Percentiles rank a stretch among this genome's conserved stretches.
phyloP scores from a whole-genome alignment of 2,888 invertebrate genomes.

The Autographa pulchrina region DNA sequence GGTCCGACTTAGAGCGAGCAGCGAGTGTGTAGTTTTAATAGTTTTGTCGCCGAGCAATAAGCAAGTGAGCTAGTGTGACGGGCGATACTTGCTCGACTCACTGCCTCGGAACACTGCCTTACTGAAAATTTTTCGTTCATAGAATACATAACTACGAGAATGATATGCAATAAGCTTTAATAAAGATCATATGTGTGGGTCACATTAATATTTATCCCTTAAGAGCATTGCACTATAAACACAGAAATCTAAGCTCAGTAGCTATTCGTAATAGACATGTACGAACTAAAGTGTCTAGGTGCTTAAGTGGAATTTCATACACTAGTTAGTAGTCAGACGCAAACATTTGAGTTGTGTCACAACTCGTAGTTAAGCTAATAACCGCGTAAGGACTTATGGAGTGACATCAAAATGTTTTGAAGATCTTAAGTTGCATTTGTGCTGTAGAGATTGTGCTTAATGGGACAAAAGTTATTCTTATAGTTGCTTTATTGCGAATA shows the following conservation, averaged over 20 bases:
- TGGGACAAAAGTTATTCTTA: neutral
- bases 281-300: conserved; percentile 7
- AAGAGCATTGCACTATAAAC: neutral
- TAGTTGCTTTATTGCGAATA: too few relatives aligned
- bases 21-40: too few relatives aligned
- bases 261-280: neutral
- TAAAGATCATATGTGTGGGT: neutral
- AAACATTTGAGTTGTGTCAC: conserved; percentile 27
- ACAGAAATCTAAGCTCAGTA: neutral
- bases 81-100: too few relatives aligned
- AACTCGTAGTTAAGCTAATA: conserved; percentile 18
- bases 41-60: too few relatives aligned
- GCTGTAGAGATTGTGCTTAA: neutral
- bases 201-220: neutral
- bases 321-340: conserved; percentile 18
- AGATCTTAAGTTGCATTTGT: neutral
- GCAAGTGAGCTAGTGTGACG: too few relatives aligned
- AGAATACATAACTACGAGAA: too few relatives aligned
- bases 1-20: too few relatives aligned
- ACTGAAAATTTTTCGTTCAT: too few relatives aligned
- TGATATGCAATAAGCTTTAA: neutral
- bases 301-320: conserved; percentile 16
- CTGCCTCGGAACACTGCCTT: too few relatives aligned
- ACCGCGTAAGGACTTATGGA: conserved; percentile 6
- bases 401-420: conserved; percentile 10